Percentiles rank a stretch among this genome's conserved stretches.
Evolutionary conservation across 2,113 vertebrate species (phyloP).

Genomic region (Epinephelus fuscoguttatus): DNA sequence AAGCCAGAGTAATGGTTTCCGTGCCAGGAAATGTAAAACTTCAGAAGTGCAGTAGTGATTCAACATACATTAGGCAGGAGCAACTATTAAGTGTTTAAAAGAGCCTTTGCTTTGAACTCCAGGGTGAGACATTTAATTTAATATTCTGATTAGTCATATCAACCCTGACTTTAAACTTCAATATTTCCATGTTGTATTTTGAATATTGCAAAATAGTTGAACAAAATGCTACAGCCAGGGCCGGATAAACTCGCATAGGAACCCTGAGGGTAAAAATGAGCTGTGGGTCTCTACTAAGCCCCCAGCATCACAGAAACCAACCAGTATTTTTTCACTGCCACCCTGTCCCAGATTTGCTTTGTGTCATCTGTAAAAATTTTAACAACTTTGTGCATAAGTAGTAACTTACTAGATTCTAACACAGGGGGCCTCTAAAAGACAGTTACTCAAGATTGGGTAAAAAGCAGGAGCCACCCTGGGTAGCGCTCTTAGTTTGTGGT

Average conservation of each 20-base stretch:
- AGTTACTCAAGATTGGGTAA: too few relatives aligned
- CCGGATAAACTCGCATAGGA: accelerated
- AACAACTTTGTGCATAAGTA: too few relatives aligned
- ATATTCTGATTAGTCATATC: not conserved
- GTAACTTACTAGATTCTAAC: too few relatives aligned
- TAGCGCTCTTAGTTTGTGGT: too few relatives aligned
- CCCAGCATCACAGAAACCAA: not conserved
- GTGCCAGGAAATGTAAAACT: not conserved
- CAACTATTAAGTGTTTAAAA: not conserved
- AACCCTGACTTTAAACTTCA: not conserved
- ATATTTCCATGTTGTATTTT: not conserved
- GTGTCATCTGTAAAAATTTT: too few relatives aligned
- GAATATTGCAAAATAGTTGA: not conserved
- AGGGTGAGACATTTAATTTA: not conserved
- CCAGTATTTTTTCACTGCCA: not conserved
- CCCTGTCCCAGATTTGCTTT: too few relatives aligned
- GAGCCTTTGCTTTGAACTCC: too few relatives aligned
- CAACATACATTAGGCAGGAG: not conserved
- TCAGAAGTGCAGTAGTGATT: not conserved
- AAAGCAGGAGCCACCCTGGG: too few relatives aligned
- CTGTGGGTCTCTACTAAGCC: not conserved
- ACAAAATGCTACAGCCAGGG: not conserved
- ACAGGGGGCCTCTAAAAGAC: too few relatives aligned
- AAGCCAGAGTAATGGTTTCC: not conserved
- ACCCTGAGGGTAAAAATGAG: not conserved